A percentile compares a stretch with the other conserved stretches of the same genome.
These are phyloP conservation scores for Brachionichthys hirsutus DNA, from an alignment of 2,113 vertebrate genomes.

Conservation along the genomic window DNA sequence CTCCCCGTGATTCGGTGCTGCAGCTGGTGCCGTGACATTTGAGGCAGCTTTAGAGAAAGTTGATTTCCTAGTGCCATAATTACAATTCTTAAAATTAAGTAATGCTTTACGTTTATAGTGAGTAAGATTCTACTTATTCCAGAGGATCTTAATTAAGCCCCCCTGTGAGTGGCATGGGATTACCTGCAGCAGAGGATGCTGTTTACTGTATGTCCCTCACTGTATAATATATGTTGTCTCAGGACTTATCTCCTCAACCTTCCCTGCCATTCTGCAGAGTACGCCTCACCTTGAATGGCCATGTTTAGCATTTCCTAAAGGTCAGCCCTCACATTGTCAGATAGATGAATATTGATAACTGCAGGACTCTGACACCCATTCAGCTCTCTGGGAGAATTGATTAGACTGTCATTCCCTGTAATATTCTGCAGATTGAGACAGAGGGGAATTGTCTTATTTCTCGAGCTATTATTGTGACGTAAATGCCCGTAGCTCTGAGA, in stretches of 20 bases:
- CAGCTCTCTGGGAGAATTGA: slow-evolving; percentile 68
- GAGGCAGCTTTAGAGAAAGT: slow-evolving; percentile 32
- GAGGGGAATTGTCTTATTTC: slow-evolving; percentile 72
- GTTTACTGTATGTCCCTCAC: slow-evolving; percentile 66
- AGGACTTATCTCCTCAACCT: slow-evolving; percentile 77
- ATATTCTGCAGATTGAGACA: slow-evolving; percentile 75
- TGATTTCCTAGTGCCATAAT: slow-evolving; percentile 54
- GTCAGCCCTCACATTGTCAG: slow-evolving; percentile 76
- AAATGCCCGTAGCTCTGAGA: slow-evolving; percentile 55
- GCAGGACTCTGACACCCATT: slow-evolving; percentile 74
- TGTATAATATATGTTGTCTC: slow-evolving; percentile 74
- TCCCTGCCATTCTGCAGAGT: slow-evolving; percentile 69
- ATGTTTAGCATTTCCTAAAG: slow-evolving; percentile 79
- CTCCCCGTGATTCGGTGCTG: slow-evolving; percentile 38
- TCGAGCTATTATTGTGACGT: slow-evolving; percentile 63
- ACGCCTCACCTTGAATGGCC: slow-evolving; percentile 69
- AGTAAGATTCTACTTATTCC: slow-evolving; percentile 10
- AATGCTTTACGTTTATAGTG: slow-evolving; percentile 41
- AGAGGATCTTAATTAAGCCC: background rate
- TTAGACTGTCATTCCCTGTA: slow-evolving; percentile 74
- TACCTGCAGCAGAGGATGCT: slow-evolving; percentile 51
- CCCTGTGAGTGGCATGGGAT: slow-evolving; percentile 54
- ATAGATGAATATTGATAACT: slow-evolving; percentile 80
- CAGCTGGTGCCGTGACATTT: slow-evolving; percentile 55
- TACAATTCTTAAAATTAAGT: slow-evolving; percentile 36